Conservation (phyloP, 23 tunicate genomes). For the Trididemnum nubilum region DNA sequence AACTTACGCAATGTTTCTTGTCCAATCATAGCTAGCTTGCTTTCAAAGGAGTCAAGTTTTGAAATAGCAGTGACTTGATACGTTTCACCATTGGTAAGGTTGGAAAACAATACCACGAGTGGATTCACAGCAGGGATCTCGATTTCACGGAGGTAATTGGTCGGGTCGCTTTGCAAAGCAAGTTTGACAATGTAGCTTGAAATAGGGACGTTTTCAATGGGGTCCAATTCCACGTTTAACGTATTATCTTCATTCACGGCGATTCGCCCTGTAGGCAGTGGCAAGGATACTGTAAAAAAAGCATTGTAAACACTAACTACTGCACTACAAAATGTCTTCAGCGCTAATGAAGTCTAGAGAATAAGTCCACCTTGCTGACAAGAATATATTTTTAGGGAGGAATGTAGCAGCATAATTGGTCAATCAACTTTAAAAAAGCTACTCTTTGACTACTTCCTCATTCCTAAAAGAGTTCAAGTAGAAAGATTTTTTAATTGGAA, state of each 20-base stretch:
- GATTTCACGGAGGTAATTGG: background rate
- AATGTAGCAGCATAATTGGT: too few species aligned
- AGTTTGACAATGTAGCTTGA: constrained; percentile 38
- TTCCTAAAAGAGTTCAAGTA: too few species aligned
- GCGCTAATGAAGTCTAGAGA: too few species aligned
- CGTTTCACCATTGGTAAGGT: constrained; percentile 45
- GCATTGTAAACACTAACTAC: too few species aligned
- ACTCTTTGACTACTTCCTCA: too few species aligned
- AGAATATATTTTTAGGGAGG: too few species aligned
- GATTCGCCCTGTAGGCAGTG: constrained; percentile 30
- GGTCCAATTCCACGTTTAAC: constrained; percentile 31
- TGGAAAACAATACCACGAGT: constrained; percentile 11
- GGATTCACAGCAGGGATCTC: constrained; percentile 14
- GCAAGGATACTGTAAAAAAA: constrained; percentile 29
- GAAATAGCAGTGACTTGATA: constrained; percentile 37
- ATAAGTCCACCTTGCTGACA: too few species aligned
- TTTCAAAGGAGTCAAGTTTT: constrained; percentile 22
- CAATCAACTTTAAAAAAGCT: too few species aligned
- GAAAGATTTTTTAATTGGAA: too few species aligned
- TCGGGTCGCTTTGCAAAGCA: constrained; percentile 7
- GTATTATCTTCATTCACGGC: constrained; percentile 26
- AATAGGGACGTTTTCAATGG: constrained; percentile 14
- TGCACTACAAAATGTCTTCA: too few species aligned
- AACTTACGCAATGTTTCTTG: constrained; percentile 51
- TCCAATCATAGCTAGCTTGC: constrained; percentile 21